Base-by-base conservation (phyloP, 2,888 invertebrate genomes). In the Dynastes grantii region DNA sequence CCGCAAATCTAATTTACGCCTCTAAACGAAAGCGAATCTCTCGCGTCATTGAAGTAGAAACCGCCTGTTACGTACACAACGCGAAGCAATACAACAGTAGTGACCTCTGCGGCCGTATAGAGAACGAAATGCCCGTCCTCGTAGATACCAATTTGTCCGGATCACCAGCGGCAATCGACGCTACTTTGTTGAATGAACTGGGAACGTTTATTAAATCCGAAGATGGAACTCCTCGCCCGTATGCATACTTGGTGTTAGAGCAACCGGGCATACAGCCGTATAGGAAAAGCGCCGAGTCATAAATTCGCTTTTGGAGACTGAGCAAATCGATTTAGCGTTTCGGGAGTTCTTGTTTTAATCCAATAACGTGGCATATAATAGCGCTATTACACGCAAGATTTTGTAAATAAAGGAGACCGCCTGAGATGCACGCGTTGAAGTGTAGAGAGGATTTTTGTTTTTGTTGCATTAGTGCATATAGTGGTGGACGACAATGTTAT, bases 351-450 rank as follows among this genome's bases (percentile, higher is more conserved):
- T 22, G 55, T 55, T 55, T 55, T 55, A 55, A 55, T 55, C 22
- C 55, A 55, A 55, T 55, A 55, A 55, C 55, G 55, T 55, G 22
- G 16, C 55, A 16, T 55, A 55, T 55, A 55, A 55, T 55, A 55
- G 55, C 55, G 55, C 55, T 22, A 55, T 55, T 55, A 55, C 55
- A 55, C 55, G 55, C 55, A 55, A 22, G 55, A 55, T 55, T 55
- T 55, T 55, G 22, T 55, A 55, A 55, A 55, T 55, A 55, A 55
- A 27, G 45, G 55, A 6, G 55, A 55, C 55, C 55, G 55, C 16
- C 32, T 45, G 45, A 45, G 45, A 8, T 45, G 45, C 9, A 45
- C 45, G 45, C 11, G 5, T 45, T 45, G 11, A 45, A 45, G 45
- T 9, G 11, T 45, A 45, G 45, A 45, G 0, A 11, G 2, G 8